These are phyloP conservation scores for Leucophenga varia DNA, from an alignment of 1,140 invertebrate species.

Conservation along the genomic window DNA sequence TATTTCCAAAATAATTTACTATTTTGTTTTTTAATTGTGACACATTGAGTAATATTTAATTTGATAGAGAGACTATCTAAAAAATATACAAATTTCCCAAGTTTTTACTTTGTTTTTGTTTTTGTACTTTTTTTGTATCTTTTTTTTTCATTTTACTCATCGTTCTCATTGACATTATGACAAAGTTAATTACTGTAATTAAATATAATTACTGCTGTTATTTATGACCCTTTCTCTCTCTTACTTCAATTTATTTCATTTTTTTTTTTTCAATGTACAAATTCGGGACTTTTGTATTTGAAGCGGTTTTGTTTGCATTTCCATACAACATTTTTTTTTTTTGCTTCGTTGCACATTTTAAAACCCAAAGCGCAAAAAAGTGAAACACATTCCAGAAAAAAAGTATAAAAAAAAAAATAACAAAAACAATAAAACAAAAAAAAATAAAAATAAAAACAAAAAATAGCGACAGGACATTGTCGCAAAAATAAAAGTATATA, in stretches of 20 bases:
- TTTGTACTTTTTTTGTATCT: too few species aligned
- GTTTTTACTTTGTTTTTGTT: conserved; percentile 9
- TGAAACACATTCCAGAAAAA: neutral
- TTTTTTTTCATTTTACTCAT: conserved; percentile 20
- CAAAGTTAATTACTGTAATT: conserved; percentile 50
- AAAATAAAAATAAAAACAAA: neutral
- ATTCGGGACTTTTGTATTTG: too few species aligned
- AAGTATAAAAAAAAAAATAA: neutral
- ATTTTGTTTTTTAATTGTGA: too few species aligned
- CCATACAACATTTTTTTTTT: conserved; percentile 29
- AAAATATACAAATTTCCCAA: too few species aligned
- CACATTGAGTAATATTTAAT: too few species aligned
- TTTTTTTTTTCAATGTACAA: conserved; percentile 11
- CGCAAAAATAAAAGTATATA: conserved; percentile 25
- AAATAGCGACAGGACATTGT: conserved; percentile 36
- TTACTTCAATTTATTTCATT: conserved; percentile 27
- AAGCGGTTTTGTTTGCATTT: too few species aligned
- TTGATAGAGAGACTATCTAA: too few species aligned
- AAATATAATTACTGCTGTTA: conserved; percentile 51
- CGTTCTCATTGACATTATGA: conserved; percentile 53
- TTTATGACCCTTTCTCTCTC: conserved; percentile 44
- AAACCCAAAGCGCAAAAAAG: conserved; percentile 11
- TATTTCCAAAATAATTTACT: too few species aligned
- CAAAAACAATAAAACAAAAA: neutral
- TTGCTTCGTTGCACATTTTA: conserved; percentile 32